Base-by-base conservation (phyloP, 2,888 invertebrate genomes). In the Aphodius sticticus region DNA sequence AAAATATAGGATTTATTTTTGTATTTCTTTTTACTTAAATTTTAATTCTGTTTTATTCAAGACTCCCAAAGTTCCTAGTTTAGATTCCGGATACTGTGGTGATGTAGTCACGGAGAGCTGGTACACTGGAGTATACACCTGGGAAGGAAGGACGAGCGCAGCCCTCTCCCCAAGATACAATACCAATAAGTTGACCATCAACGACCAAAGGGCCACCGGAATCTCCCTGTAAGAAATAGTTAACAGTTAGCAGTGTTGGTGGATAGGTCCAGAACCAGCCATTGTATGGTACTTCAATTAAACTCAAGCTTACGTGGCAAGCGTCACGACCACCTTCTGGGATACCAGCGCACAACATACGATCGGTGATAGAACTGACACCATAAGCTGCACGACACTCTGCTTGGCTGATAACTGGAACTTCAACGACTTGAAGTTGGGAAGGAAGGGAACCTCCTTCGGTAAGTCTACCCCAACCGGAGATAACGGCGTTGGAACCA, bases 91-190 rank as follows among this genome's bases (percentile, higher is more conserved):
- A 14, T 35, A 70, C 70, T 15, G 69, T 15, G 26, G 78, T 78
- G 16, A 78, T 84, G 76, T 81, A 86, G 37, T 77, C 74, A 16
- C 84, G 82, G 12, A 85, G 81, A 16, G 78, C 81, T 16, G 84
- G 77, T 15, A 86, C 83, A 78, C 83, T 84, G n/a, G 85, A 78
- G 75, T 86, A 86, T 0, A 86, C 85, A 69, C 86, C 86, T 6
- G 86, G 86, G 70, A 76, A 83, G 6, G 76, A 69, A 9, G 83
- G 81, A 14, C 83, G 81, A 26, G 84, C 86, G 77, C 87, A 87
- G 77, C 86, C 86, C 26, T 81, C 79, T 7, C 86, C 86, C 86
- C 86, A 87, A 3, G 86, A 86, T 6, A 85, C 85, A 7, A 86
- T 79, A 6, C 87, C 87, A 69, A 82, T 82, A 26, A 86, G 83